Base-by-base conservation (phyloP, 2,797 vertebrate species). In the Neoniphon sammara region DNA sequence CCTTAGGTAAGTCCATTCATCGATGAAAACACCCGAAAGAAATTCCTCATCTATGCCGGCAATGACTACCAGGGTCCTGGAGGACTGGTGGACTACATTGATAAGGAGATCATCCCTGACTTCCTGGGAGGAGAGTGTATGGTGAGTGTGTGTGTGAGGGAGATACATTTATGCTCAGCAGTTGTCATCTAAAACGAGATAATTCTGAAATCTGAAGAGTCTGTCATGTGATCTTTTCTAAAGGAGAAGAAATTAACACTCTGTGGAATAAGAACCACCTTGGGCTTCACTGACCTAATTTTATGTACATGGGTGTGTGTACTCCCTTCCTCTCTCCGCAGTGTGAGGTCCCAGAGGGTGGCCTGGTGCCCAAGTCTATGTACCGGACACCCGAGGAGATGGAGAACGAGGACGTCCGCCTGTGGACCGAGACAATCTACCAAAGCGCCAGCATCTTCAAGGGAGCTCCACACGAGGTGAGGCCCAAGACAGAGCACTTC, bases 341-440 rank as follows among this genome's bases (percentile, higher is more conserved):
- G 98, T 99, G 97, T 80, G 98, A 99, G 77, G 97, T 99, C 25
- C 96, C 98, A 5, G 98, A 99, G 85, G 97, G 98, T 0, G 97
- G 98, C 76, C 93, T 99, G 84, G 96, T 99, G 55, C 98, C 98
- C 75, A 99, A 99, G 83, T 97, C 97, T 1, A 94, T 99, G 91
- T 99, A 99, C 87, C 92, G 98, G 81, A 99, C 98, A 0, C 92
- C 97, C 0, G 98, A 99, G 87, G 98, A 99, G 88, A 82, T 99
- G 8, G 98, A 99, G 87, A 98, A 94, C 0, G 97, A 99, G 57
- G 98, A 98, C 58, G 90, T 98, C 84, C 95, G 93, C 54, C 93
- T 99, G 64, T 99, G 97, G 97, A 98, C 97, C 0, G 98, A 99
- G 89, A 98, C 97, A 21, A 99, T 99, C 91, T 99, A 99, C 90